These are phyloP conservation scores for Tipula vernalis DNA, from an alignment of 2,888 invertebrate species.

Conservation along the genomic window DNA sequence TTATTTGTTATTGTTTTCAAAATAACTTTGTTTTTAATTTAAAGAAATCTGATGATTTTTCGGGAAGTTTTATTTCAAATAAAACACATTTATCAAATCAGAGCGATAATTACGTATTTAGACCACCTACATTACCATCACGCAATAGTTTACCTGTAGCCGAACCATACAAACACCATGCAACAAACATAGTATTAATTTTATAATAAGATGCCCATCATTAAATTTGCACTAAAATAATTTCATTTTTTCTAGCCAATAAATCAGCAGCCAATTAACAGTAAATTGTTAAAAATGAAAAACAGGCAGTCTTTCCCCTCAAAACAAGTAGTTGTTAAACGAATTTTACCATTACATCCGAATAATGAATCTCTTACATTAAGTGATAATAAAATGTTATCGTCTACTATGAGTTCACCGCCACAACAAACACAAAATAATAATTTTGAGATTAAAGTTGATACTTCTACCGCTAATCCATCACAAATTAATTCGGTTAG, in stretches of 20 bases:
- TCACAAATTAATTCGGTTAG: not conserved
- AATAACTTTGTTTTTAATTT: not conserved
- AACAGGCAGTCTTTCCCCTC: constrained; percentile 18
- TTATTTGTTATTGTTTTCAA: too few relatives aligned
- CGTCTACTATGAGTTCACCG: not conserved
- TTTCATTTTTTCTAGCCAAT: constrained; percentile 20
- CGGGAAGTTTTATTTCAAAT: constrained; percentile 23
- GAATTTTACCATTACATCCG: constrained; percentile 57
- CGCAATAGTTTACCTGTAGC: constrained; percentile 26
- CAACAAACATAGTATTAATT: constrained; percentile 15
- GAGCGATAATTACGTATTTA: constrained; percentile 20
- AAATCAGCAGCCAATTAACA: constrained; percentile 20
- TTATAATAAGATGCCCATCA: not conserved
- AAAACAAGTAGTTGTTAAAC: constrained; percentile 57
- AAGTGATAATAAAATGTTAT: not conserved
- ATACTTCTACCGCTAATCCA: not conserved
- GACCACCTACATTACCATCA: constrained; percentile 27
- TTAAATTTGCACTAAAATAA: not conserved
- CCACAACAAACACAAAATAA: not conserved
- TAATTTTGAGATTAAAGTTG: not conserved
- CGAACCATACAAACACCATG: constrained; percentile 26
- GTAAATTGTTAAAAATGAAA: constrained; percentile 14
- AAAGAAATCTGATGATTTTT: constrained; percentile 18
- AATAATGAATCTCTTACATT: not conserved
- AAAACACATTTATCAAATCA: constrained; percentile 21